Evolutionary conservation across 1,140 invertebrate species (phyloP).

Genomic region (Microplitis demolitor): DNA sequence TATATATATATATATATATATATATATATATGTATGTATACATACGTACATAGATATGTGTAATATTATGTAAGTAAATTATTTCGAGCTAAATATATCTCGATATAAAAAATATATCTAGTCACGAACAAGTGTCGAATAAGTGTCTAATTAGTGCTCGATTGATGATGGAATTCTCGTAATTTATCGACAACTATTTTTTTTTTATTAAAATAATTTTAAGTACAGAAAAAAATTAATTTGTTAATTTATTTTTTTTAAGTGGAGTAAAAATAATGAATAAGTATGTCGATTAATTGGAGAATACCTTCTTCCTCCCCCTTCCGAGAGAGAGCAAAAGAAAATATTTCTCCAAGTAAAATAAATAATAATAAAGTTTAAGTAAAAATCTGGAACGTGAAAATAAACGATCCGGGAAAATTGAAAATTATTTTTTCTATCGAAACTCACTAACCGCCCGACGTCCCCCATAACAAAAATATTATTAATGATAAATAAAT

Average conservation of each 20-base stretch:
- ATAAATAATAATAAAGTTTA: slow-evolving; percentile 12
- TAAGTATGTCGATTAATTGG: neutral
- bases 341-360: slow-evolving; percentile 9
- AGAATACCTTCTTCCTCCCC: slow-evolving; percentile 12
- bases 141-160: slow-evolving; percentile 17
- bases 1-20: slow-evolving; percentile 38
- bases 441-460: slow-evolving; percentile 35
- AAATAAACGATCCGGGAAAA: slow-evolving; percentile 18
- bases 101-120: neutral
- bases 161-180: slow-evolving; percentile 4
- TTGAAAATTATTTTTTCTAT: slow-evolving; percentile 58
- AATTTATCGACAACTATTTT: neutral
- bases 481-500: too few relatives aligned
- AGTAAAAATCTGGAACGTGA: slow-evolving; percentile 29
- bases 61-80: slow-evolving; percentile 53
- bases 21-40: slow-evolving; percentile 39
- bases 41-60: slow-evolving; percentile 39
- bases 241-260: too few relatives aligned
- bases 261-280: neutral
- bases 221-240: too few relatives aligned
- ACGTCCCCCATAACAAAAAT: slow-evolving; percentile 27
- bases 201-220: too few relatives aligned
- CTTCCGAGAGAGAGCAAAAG: slow-evolving; percentile 10
- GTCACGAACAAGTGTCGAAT: slow-evolving; percentile 1
- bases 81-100: slow-evolving; percentile 36